phyloP scores from a whole-genome alignment of 2,797 vertebrate species.

The Thunnus albacares region DNA sequence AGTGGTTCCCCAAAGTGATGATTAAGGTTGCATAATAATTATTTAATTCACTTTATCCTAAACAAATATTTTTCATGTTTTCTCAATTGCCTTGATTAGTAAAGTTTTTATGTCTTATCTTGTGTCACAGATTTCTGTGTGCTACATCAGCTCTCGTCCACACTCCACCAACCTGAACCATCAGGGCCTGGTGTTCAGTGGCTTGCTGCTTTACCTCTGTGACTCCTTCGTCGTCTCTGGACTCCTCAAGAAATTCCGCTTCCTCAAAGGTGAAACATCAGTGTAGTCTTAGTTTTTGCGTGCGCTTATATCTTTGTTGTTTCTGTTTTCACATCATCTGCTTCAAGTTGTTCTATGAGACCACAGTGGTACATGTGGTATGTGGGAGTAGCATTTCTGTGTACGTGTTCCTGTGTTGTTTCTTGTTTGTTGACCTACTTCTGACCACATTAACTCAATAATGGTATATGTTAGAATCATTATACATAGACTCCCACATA shows the following conservation, averaged over 20 bases:
- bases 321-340: background rate
- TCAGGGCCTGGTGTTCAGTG: conserved; percentile 94
- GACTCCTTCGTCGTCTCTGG: conserved; percentile 97
- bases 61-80: background rate
- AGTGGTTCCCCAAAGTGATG: background rate
- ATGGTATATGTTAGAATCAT: too few species aligned
- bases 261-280: conserved; percentile 93
- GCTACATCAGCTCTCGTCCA: conserved; percentile 96
- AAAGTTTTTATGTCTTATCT: background rate
- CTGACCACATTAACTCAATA: too few species aligned
- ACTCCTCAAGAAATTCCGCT: conserved; percentile 95
- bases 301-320: background rate
- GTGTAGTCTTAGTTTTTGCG: too few species aligned
- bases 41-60: background rate
- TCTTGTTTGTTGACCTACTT: background rate
- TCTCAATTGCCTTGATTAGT: background rate
- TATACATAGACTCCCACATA: too few species aligned
- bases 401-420: background rate
- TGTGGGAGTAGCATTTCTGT: background rate
- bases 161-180: conserved; percentile 95
- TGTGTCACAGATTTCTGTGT: conserved; percentile 91
- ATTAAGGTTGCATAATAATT: background rate
- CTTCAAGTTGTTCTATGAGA: background rate
- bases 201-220: conserved; percentile 96
- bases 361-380: background rate